Base-by-base conservation (phyloP, 1,140 invertebrate species). In the Neomicropteryx cornuta region DNA sequence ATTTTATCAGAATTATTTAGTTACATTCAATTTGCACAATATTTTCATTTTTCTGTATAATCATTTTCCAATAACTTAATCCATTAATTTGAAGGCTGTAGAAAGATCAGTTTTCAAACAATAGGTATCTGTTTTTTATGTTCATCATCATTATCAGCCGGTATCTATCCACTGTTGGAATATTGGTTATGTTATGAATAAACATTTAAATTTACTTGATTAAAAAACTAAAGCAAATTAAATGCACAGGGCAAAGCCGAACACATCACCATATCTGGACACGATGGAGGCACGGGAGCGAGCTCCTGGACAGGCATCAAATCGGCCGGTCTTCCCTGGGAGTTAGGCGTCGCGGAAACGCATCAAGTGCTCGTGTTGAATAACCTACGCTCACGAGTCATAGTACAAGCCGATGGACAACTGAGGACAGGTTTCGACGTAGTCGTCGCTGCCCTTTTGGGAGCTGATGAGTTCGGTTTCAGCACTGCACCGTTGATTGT, bases 381-480 rank as follows among this genome's bases (percentile, higher is more conserved):
- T 64, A 93, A 98, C 62, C 71, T 99, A 19, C 73, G 95, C 33
- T 97, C 92, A 14, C 77, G 95, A 43, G 82, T 98, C 49, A 80
- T 97, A 6, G 72, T 99, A 0, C 95, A 99, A 68, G 93, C 89
- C 32, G 91, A 96, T 68, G 91, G 91, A 31, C 90, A 95, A 66
- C 80, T 96, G 45, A 72, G 91, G 39, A 95, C 92, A 14, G 87
- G 94, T 20, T 91, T 92, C 59, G 96, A 99, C 69, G 87, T 99
- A n/a, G 76, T 97, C 34, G 87, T 98, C 19, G 95, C 91, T 11
- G 94, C 91, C 4, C 56, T 97, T 30, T 67, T 99, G 3, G 96
- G 96, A 29, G 96, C 96, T 8, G 96, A 99, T 67, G 95, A 99
- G 67, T 94, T 97, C 67, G 96, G 95, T n/a, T 92, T 97, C 58